These are phyloP conservation scores for Dasypus novemcinctus DNA, from an alignment of 2,113 vertebrate species.

Conservation along the genomic window DNA sequence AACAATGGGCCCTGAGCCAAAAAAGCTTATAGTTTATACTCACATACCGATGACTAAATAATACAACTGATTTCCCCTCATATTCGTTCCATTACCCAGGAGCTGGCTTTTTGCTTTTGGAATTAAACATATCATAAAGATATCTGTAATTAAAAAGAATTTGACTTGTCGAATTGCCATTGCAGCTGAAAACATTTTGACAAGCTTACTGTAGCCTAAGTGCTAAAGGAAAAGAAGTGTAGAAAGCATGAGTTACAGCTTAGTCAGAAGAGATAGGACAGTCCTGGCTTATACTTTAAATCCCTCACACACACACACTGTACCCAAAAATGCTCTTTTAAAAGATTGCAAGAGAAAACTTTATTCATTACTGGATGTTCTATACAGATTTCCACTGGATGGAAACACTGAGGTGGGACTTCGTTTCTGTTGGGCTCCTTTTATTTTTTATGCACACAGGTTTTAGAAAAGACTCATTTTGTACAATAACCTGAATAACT, in stretches of 20 bases:
- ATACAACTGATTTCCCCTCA: constrained; percentile 64
- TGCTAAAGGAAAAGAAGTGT: background rate
- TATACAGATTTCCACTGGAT: background rate
- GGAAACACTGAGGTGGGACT: background rate
- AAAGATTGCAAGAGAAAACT: background rate
- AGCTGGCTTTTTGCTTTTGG: constrained; percentile 60
- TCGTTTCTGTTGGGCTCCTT: background rate
- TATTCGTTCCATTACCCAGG: constrained; percentile 31
- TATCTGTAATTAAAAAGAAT: constrained; percentile 62
- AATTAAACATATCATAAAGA: constrained; percentile 67
- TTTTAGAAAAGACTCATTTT: background rate
- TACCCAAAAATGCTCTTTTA: background rate
- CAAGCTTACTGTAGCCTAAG: background rate
- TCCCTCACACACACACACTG: background rate
- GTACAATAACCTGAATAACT: constrained; percentile 18
- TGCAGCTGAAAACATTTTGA: constrained; percentile 31
- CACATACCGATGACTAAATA: constrained; percentile 61
- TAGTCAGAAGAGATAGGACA: background rate
- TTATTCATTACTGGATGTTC: background rate
- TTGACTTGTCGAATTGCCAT: constrained; percentile 32
- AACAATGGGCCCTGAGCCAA: constrained; percentile 73
- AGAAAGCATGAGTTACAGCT: background rate
- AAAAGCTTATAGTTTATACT: constrained; percentile 67
- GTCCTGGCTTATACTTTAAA: background rate
- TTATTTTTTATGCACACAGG: background rate